Evolutionary conservation across 2,113 vertebrate genomes (phyloP), one percentile per base, ranked within the genome.

Genomic region (Pterocles orientalis): DNA sequence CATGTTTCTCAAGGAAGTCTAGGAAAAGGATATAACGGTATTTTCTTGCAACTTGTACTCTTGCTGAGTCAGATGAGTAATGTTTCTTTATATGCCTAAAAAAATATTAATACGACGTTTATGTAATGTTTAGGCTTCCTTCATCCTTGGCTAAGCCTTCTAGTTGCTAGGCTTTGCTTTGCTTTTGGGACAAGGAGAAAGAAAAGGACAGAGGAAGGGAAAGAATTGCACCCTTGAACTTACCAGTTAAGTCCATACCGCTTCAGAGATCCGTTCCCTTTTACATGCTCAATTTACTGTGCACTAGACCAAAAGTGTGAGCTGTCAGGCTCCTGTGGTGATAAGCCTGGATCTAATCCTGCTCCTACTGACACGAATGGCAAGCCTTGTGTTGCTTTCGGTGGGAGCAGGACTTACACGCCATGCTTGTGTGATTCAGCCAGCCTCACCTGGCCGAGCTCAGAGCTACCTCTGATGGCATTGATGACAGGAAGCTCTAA

Each of bases 201-300:
- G 12, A 48, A 54, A 53, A 69, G 28, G 34, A 34, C 45, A 26
- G 71, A 75, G 53, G 18, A 77, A 51, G 36, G 64, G 61, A 47
- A 6, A 47, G 53, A 61, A 57, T 36, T 69, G 2, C 20, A 43
- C 45, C 81, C 53, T 89, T 79, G 61, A 61, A 39, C 56, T 90
- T n/a, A 8, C 0, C 48, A 24, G 82, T 70, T 6, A 33, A 62
- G 34, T 66, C 77, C 28, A 12, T 45, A 7, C 41, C 0, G 3
- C 61, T 86, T 78, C 69, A 90, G 83, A 73, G 57, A 50, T 88
- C 24, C 21, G 43, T 57, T 73, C 53, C 43, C 61, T 81, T 81
- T 96, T 75, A 53, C 68, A 84, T 23, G 80, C 82, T 81, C 88
- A 60, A 73, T 93, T 94, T 92, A 14, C 31, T 53, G 75, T 68